Percentiles rank a stretch among this genome's conserved stretches.
These are phyloP conservation scores for Acipenser ruthenus DNA, from an alignment of 2,797 vertebrate genomes.

Conservation along the genomic window DNA sequence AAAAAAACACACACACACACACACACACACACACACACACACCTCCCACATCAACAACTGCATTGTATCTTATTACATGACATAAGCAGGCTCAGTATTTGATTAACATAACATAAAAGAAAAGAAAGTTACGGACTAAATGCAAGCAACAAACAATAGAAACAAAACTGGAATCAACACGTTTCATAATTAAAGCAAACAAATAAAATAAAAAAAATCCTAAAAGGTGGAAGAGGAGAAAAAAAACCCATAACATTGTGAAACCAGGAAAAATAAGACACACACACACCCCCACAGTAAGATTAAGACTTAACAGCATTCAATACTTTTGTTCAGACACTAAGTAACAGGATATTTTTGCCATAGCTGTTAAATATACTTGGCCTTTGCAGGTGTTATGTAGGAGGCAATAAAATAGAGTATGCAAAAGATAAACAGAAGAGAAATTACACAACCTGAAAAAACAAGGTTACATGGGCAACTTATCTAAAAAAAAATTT, in stretches of 20 bases:
- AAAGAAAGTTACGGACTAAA: conserved; percentile 9
- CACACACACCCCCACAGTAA: too few species aligned
- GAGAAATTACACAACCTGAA: neutral
- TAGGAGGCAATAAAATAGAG: neutral
- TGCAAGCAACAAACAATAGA: neutral
- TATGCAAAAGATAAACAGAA: neutral
- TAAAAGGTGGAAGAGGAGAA: neutral
- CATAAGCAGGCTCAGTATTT: too few species aligned
- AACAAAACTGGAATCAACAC: neutral
- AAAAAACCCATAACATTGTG: neutral
- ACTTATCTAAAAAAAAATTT: neutral
- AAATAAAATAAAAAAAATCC: neutral
- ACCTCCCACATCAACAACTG: too few species aligned
- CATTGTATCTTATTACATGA: too few species aligned
- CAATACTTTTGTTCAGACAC: too few species aligned
- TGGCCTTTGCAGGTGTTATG: neutral
- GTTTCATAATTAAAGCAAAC: conserved; percentile 1
- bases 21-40: too few species aligned
- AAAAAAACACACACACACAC: conserved; percentile 17
- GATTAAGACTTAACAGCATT: too few species aligned
- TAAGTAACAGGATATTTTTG: neutral
- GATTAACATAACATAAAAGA: neutral
- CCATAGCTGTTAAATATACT: neutral
- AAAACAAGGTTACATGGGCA: neutral
- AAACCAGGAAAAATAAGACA: conserved; percentile 5